Percentiles rank a stretch among this genome's conserved stretches.
phyloP scores from a whole-genome alignment of 1,140 invertebrate species.

The Caenorhabditis brenneri region DNA sequence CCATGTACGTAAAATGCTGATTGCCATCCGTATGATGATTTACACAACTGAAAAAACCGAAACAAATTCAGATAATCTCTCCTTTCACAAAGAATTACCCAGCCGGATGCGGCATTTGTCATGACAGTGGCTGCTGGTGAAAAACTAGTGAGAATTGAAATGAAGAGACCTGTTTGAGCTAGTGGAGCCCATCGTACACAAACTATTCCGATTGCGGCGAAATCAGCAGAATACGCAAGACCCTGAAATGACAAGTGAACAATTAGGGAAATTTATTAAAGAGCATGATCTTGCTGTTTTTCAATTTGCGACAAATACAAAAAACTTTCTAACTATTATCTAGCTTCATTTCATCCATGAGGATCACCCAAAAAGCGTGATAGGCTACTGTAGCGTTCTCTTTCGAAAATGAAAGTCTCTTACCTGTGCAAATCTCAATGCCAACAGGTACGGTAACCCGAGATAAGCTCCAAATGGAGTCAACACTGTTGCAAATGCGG shows the following conservation, averaged over 20 bases:
- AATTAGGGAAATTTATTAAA: too few species aligned
- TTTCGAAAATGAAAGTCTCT: too few species aligned
- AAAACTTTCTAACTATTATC: too few species aligned
- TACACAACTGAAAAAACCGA: slow-evolving; percentile 47
- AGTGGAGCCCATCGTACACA: slow-evolving; percentile 54
- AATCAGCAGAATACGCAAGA: slow-evolving; percentile 47
- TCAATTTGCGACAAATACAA: too few species aligned
- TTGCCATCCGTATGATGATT: slow-evolving; percentile 50
- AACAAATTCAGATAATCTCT: not conserved
- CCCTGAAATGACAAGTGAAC: too few species aligned
- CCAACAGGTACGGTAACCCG: not conserved
- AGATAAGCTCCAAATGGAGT: slow-evolving; percentile 47
- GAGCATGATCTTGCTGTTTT: too few species aligned
- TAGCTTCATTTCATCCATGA: too few species aligned
- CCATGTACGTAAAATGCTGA: slow-evolving; percentile 49
- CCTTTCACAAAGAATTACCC: not conserved
- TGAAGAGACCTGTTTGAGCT: slow-evolving; percentile 49
- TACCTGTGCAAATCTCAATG: slow-evolving; percentile 52
- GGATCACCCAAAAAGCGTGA: too few species aligned
- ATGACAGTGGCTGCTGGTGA: slow-evolving; percentile 39
- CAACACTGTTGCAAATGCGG: slow-evolving; percentile 45
- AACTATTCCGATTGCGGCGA: slow-evolving; percentile 46
- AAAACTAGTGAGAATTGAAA: slow-evolving; percentile 50
- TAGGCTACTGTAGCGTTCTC: too few species aligned
- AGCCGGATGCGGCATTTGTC: slow-evolving; percentile 50